Evolutionary conservation across 2,797 vertebrate species (phyloP), one percentile per base, ranked within the genome.

Genomic region (Argyrosomus regius): DNA sequence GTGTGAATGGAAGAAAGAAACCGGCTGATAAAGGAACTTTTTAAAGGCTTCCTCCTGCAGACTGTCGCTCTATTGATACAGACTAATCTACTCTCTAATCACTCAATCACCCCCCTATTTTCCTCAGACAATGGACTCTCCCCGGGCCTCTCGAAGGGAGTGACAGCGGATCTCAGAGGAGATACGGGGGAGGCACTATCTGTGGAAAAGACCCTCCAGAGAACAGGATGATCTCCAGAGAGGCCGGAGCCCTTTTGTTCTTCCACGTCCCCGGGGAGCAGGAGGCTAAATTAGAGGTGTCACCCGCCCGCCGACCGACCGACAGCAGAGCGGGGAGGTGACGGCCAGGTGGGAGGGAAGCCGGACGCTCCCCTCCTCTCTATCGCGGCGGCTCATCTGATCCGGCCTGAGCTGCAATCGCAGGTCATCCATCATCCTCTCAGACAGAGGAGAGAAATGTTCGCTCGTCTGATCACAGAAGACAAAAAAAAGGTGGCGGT

Each of bases 401-500:
- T 93, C 84, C 14, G 91, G 85, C 86, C 91, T 78, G 91, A 91
- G 90, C 83, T 65, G 87, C n/a, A 87, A 89, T 48, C 95, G 81
- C 92, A 0, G 92, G 94, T 96, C 96, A 98, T 99, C 97, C 95
- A 99, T 99, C 98, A 98, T 94, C 92, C 66, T 41, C 85, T 57
- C 60, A 73, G 80, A 86, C 85, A 31, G 69, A 35, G 50, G 13
- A 22, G 76, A 50, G 66, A 22, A 35, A 43, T 20, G 50, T 14
- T 17, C 48, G 59, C 49, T 58, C 16, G 71, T 43, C 13, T 7
- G 20, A 7, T n/a, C 60, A 26, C 14, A 16, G 41, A 5, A 20
- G 20, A 46, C 20, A 24, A 22, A n/a, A 28, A 28, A 59, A 28
- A 7, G 26, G 41, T 48, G 49, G 35, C 35, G 35, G 35, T 35